Base-by-base conservation (phyloP, 2,797 vertebrate genomes). In the Gorsachius magnificus region DNA sequence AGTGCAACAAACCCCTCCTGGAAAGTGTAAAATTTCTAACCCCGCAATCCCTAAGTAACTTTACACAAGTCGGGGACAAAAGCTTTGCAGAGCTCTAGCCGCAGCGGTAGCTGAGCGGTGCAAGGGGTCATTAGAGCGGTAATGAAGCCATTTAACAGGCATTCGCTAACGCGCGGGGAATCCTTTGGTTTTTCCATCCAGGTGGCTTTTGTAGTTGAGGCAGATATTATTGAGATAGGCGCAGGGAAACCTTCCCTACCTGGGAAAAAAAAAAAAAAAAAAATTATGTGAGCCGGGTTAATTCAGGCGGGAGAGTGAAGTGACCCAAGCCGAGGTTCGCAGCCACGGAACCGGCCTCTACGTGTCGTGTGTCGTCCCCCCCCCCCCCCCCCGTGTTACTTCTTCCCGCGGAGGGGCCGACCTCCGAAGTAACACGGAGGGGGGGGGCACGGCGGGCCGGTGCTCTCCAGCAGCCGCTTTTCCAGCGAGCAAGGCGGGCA, bases 11-110 rank as follows among this genome's bases (percentile, higher is more conserved):
- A 94, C 92, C 87, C 95, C 95, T 93, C 86, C 78, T 93, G 93
- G 97, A 98, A 98, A 98, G 99, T 99, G 98, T 99, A 99, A 98
- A 98, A 98, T 99, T 99, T 99, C 98, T 98, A 98, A 89, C 98
- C 97, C 89, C 92, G 75, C 95, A 95, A 84, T 96, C 95, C 89
- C 90, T 96, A 96, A 94, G 97, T 94, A 97, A 98, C 98, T 98
- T 99, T 98, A 98, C 98, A 97, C 96, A 98, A 95, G 71, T 64
- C 53, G 57, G 97, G 95, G 97, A 98, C 96, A 97, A 98, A 96
- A 96, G 95, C 96, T 90, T 87, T 66, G 97, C 91, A 93, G 97
- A 98, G 96, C 97, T 93, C 95, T 97, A 94, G 57, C 50, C 89
- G 94, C 97, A 88, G 58, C 45, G 89, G 97, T 97, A 97, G 97